These are phyloP conservation scores for Orientallactaga sibirica DNA, from an alignment of 2,797 vertebrate species.

Conservation along the genomic window DNA sequence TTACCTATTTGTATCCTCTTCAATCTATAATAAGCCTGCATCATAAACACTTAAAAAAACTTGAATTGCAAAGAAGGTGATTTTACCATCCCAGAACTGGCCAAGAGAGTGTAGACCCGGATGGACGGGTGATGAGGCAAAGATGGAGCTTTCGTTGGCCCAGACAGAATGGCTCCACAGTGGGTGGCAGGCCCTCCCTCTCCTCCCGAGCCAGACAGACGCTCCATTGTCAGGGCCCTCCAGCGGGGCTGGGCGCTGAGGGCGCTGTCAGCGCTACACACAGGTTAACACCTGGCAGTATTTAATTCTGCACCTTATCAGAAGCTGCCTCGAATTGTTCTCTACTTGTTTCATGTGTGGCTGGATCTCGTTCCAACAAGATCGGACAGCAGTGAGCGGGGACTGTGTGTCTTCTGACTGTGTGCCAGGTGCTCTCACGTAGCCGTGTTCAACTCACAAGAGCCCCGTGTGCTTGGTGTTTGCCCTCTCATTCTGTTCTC, in stretches of 20 bases:
- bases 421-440: neutral
- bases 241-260: neutral
- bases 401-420: neutral
- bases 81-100: neutral
- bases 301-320: conserved; percentile 40
- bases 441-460: neutral
- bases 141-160: neutral
- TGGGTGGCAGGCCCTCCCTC: neutral
- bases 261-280: neutral
- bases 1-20: neutral
- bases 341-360: neutral
- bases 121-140: accelerated
- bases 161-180: conserved; percentile 50
- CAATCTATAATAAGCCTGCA: neutral
- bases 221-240: neutral
- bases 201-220: conserved; percentile 35
- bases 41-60: conserved; percentile 17
- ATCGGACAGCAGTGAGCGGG: neutral
- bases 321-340: neutral
- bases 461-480: neutral
- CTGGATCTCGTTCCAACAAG: conserved; percentile 51
- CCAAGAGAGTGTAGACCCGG: neutral
- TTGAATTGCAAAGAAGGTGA: neutral
- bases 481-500: neutral
- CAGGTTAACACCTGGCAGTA: conserved; percentile 60